A percentile compares a stretch with the other conserved stretches of the same genome.
phyloP scores from a whole-genome alignment of 2,888 invertebrate species.

The Drosophila peninsularis region DNA sequence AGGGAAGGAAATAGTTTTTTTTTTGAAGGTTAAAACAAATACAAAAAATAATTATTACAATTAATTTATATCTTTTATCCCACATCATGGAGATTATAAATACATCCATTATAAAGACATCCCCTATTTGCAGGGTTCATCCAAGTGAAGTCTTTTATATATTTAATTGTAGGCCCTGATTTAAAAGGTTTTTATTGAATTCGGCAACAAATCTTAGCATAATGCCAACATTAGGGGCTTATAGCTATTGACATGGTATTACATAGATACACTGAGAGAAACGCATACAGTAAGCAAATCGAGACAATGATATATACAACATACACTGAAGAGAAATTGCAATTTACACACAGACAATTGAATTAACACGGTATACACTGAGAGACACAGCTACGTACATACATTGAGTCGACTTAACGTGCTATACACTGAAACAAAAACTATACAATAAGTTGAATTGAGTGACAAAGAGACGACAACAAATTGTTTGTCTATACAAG shows the following conservation, averaged over 20 bases:
- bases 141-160: not conserved
- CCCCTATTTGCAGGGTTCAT: not conserved
- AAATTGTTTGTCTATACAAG: not conserved
- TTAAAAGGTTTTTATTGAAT: conserved; percentile 21
- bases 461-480: not conserved
- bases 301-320: not conserved
- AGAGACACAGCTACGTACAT: not conserved
- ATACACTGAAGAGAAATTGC: not conserved
- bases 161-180: conserved; percentile 10
- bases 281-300: not conserved
- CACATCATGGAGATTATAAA: not conserved
- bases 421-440: conserved; percentile 6
- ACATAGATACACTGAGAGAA: conserved; percentile 15
- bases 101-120: not conserved
- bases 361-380: conserved; percentile 1
- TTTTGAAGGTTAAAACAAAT: not conserved
- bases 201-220: conserved; percentile 15
- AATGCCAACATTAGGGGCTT: conserved; percentile 12
- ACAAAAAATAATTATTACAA: too few species aligned
- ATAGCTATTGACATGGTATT: conserved; percentile 36
- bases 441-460: conserved; percentile 2
- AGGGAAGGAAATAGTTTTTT: not conserved
- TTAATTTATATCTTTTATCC: too few species aligned
- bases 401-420: conserved; percentile 7
- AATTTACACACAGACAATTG: not conserved